A percentile compares a stretch with the other conserved stretches of the same genome.
These are phyloP conservation scores for Cydia fagiglandana DNA, from an alignment of 1,140 invertebrate genomes.

Conservation along the genomic window DNA sequence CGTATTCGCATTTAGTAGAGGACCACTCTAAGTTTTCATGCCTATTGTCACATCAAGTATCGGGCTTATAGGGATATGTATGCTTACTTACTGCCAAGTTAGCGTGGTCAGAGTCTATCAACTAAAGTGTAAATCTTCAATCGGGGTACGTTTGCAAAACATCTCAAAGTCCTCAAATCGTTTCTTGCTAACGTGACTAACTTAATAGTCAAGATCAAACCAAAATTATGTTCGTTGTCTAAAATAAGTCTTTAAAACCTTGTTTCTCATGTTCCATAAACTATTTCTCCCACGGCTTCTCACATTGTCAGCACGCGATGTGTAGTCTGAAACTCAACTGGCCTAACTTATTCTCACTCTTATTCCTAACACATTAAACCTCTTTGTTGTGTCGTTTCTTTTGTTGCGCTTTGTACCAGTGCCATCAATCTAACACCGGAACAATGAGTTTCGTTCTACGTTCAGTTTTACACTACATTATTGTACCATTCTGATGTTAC, in stretches of 20 bases:
- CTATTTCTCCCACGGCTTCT: conserved; percentile 57
- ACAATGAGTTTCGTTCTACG: conserved; percentile 54
- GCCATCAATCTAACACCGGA: conserved; percentile 58
- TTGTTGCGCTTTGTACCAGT: conserved; percentile 13
- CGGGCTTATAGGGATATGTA: too few species aligned
- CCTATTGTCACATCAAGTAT: too few species aligned
- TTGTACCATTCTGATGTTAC: conserved; percentile 47
- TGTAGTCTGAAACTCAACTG: conserved; percentile 31
- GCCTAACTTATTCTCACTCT: not conserved
- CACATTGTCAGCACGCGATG: conserved; percentile 42
- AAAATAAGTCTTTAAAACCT: conserved; percentile 12
- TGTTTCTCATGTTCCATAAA: conserved; percentile 67
- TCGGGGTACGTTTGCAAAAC: too few species aligned
- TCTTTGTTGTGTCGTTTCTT: not conserved
- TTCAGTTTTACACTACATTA: conserved; percentile 45
- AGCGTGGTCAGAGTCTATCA: too few species aligned
- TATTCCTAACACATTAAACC: conserved; percentile 2
- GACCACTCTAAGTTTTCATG: too few species aligned
- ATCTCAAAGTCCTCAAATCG: not conserved
- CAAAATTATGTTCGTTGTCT: conserved; percentile 4
- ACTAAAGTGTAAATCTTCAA: too few species aligned
- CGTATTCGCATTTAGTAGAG: too few species aligned
- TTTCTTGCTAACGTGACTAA: not conserved
- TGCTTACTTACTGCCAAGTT: too few species aligned
- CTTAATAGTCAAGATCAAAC: not conserved